Conservation (phyloP, 2,888 invertebrate species). For the Kryphioiulus occultus region DNA sequence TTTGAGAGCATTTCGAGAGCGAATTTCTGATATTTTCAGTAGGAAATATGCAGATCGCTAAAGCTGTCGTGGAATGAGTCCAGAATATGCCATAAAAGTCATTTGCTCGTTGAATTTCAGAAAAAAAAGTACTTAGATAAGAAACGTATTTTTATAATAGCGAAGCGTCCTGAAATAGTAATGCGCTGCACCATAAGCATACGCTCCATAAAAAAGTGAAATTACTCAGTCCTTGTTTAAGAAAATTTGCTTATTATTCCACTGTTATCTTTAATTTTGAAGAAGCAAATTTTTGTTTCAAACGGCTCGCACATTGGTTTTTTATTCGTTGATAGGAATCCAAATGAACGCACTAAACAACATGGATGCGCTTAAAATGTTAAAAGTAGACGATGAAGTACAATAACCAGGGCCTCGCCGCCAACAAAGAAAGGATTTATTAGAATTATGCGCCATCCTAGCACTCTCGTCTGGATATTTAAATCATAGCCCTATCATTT, state of each 20-base stretch:
- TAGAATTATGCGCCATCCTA: neutral
- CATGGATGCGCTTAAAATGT: neutral
- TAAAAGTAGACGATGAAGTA: neutral
- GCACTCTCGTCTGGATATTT: neutral
- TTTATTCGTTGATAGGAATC: constrained; percentile 1
- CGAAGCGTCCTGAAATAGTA: too few relatives aligned
- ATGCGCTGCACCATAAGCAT: neutral
- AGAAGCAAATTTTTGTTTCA: neutral
- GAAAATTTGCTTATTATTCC: neutral
- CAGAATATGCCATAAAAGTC: neutral
- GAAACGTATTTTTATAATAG: neutral
- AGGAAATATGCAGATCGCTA: neutral
- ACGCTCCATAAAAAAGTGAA: neutral
- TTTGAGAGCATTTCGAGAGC: neutral
- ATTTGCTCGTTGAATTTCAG: neutral
- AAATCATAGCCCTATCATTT: constrained; percentile 11
- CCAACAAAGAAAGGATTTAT: neutral
- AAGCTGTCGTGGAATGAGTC: neutral
- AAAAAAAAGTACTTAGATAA: neutral
- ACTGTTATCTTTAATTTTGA: neutral
- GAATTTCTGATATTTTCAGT: neutral
- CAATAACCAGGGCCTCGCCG: neutral
- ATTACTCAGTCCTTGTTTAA: neutral
- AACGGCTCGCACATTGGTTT: neutral
- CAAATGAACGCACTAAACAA: neutral